Evolutionary conservation across 2,113 vertebrate species (phyloP).

Genomic region (Myxocyprinus asiaticus): DNA sequence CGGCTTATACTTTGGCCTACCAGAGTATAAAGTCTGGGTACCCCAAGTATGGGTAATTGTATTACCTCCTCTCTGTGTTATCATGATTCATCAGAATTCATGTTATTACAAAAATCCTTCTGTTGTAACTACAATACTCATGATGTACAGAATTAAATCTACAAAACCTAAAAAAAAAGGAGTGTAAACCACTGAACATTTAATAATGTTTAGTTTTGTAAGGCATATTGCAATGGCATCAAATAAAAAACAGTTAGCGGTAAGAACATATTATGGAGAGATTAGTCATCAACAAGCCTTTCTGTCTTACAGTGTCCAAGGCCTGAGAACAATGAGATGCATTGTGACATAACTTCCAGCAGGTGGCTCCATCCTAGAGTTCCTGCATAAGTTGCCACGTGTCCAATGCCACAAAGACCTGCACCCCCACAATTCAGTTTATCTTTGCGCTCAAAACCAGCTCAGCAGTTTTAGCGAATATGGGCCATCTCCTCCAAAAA

Average conservation of each 20-base stretch:
- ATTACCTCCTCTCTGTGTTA: background rate
- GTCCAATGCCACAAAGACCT: background rate
- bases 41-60: background rate
- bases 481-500: constrained; percentile 81
- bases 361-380: constrained; percentile 25
- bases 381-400: constrained; percentile 15
- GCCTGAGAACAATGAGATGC: constrained; percentile 38
- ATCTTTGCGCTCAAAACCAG: constrained; percentile 36
- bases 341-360: constrained; percentile 45
- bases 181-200: constrained; percentile 18
- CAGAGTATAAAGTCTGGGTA: constrained; percentile 4
- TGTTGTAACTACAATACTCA: background rate
- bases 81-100: background rate
- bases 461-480: constrained; percentile 71
- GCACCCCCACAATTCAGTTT: background rate
- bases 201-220: background rate
- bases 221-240: constrained; percentile 14
- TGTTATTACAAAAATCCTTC: background rate
- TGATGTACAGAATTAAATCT: constrained; percentile 4
- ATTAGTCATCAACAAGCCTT: background rate
- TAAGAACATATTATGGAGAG: background rate
- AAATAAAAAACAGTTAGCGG: constrained; percentile 20
- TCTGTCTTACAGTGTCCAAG: background rate
- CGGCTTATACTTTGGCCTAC: constrained; percentile 24
- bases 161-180: background rate